These are phyloP conservation scores for Lepidurus apus DNA, from an alignment of 1,140 invertebrate species.

Conservation along the genomic window DNA sequence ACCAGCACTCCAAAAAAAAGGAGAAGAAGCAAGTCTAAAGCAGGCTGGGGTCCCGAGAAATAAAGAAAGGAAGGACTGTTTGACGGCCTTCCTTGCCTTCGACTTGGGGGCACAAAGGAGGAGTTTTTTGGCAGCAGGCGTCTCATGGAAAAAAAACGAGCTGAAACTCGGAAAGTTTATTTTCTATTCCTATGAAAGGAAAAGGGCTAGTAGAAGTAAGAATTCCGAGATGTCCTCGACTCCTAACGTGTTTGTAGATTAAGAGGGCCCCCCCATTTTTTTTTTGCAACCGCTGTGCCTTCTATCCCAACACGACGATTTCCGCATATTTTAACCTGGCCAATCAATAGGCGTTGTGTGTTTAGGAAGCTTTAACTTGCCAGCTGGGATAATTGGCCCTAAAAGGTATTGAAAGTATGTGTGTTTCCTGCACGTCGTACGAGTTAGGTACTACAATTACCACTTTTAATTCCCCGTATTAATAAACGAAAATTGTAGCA, in stretches of 20 bases:
- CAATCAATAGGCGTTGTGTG: too few species aligned
- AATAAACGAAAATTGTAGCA: too few species aligned
- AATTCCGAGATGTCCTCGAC: neutral
- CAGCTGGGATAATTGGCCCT: too few species aligned
- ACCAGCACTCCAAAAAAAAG: neutral
- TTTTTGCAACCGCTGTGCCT: neutral
- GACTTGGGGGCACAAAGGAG: conserved; percentile 7
- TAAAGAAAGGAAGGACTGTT: conserved; percentile 5
- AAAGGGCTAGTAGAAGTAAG: neutral
- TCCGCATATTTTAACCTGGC: too few species aligned
- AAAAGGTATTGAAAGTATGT: too few species aligned
- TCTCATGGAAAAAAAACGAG: neutral
- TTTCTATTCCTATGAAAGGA: neutral
- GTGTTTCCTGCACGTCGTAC: too few species aligned
- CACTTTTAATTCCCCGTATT: too few species aligned
- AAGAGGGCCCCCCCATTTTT: neutral
- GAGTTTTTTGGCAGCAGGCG: neutral
- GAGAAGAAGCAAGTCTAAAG: neutral
- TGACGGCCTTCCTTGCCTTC: neutral
- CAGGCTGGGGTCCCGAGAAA: neutral
- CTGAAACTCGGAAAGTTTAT: neutral
- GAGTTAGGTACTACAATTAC: too few species aligned
- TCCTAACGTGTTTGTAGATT: conserved; percentile 2
- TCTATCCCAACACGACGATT: too few species aligned
- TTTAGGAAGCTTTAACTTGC: too few species aligned